Percentiles rank a stretch among this genome's conserved stretches.
Evolutionary conservation across 2,113 vertebrate genomes (phyloP).

Genomic region (Cynocephalus volans): DNA sequence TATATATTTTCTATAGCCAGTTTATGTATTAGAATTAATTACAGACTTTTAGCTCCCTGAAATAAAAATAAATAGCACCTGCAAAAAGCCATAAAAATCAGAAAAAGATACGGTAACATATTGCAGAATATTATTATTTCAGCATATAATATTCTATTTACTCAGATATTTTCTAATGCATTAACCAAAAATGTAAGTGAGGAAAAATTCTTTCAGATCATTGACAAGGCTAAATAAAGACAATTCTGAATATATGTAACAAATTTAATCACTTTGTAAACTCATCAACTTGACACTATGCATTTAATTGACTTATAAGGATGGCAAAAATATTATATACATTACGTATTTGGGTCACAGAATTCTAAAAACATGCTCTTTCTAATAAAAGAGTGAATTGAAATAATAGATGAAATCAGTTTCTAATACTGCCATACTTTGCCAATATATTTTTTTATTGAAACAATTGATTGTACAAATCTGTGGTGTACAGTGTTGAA

Average conservation of each 20-base stretch:
- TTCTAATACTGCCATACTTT: slow-evolving; percentile 87
- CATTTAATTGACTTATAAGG: slow-evolving; percentile 59
- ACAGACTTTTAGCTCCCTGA: not conserved
- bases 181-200: not conserved
- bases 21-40: not conserved
- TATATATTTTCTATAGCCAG: not conserved
- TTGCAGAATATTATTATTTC: not conserved
- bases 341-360: slow-evolving; percentile 90
- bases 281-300: slow-evolving; percentile 6
- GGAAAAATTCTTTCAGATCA: not conserved
- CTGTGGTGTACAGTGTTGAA: too few relatives aligned
- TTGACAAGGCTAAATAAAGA: slow-evolving; percentile 64
- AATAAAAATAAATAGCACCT: slow-evolving; percentile 9
- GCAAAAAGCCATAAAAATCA: not conserved
- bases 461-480: too few relatives aligned
- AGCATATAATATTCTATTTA: not conserved
- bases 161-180: not conserved
- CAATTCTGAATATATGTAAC: slow-evolving; percentile 47
- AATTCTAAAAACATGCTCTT: slow-evolving; percentile 91
- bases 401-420: slow-evolving; percentile 91
- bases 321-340: slow-evolving; percentile 69
- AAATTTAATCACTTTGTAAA: slow-evolving; percentile 48
- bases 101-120: not conserved
- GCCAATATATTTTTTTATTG: too few relatives aligned
- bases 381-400: slow-evolving; percentile 85